Base-by-base conservation (phyloP, 53 echinoderm and acorn worm species). In the Pentamera pediparva region DNA sequence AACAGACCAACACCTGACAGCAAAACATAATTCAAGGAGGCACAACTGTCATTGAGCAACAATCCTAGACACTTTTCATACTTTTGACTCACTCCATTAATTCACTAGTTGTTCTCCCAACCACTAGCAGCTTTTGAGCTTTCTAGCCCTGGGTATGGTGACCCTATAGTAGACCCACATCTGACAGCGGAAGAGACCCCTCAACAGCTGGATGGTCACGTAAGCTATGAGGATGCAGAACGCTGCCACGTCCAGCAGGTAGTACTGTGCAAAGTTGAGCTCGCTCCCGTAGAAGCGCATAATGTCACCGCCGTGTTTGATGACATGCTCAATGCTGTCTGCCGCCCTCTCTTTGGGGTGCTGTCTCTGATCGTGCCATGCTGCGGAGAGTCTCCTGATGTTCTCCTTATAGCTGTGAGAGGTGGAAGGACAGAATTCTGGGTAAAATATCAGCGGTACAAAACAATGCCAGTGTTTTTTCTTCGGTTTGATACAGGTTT, bases 271-370 rank as follows among this genome's bases (percentile, higher is more conserved):
- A 26, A 72, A 72, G 37, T 72, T 72, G 19, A 72, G 54, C 53
- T 72, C 73, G 21, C 52, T 72, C 19, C 73, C 73, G 17, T 72
- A 72, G 73, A 72, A 72, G 12, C 73, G 73, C 73, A 72, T 72
- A 27, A 72, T 72, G 24, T 72, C 73, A 30, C 73, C 73, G 8
- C 73, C 73, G 35, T 72, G 73, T 53, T 72, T 52, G n/a, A 72
- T 72, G 34, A 72, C 73, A 30, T 72, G 73, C 35, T 72, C 73
- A 33, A 72, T 54, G 35, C 73, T 53, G 21, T 72, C 73, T 51
- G 73, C 73, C 35, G 73, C 73, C 52, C 73, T 51, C 37, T 72
- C 73, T 54, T 72, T 72, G 0, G 73, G 73, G 54, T 72, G 73
- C 19, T 53, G 73, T 37, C 26, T 51, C 73, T 72, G 73, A 38